Conservation (phyloP, 2,888 invertebrate species). For the Aleiodes leptofemur region DNA sequence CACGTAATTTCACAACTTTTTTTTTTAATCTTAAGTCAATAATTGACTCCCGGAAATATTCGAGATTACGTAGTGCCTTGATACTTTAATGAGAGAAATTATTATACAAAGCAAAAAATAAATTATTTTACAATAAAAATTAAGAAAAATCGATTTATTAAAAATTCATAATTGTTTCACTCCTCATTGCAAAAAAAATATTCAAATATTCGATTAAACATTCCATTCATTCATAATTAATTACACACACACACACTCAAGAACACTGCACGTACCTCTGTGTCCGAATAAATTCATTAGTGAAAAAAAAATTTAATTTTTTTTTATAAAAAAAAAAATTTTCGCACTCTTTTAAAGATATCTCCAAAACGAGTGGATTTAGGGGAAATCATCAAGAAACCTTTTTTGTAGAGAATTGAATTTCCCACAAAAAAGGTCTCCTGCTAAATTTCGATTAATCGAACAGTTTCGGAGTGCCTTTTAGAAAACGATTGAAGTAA, state of each 20-base stretch:
- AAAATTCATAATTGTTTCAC: neutral
- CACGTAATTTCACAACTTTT: neutral
- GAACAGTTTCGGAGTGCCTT: neutral
- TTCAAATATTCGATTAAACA: too few species aligned
- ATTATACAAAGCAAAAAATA: conserved; percentile 60
- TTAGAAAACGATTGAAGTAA: neutral
- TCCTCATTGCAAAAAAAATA: neutral
- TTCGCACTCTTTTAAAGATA: neutral
- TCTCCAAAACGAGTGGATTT: neutral
- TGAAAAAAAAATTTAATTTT: too few species aligned
- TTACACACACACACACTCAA: too few species aligned
- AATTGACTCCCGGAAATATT: conserved; percentile 20
- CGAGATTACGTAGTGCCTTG: conserved; percentile 68
- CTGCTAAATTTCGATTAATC: neutral
- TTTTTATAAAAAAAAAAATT: neutral
- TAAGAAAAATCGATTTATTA: neutral
- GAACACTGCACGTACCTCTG: too few species aligned
- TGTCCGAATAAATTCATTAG: too few species aligned
- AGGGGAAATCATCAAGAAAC: too few species aligned
- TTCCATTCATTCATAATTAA: too few species aligned
- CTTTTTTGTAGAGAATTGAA: too few species aligned
- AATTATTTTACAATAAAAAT: conserved; percentile 70
- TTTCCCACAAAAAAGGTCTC: neutral
- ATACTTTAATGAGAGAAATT: conserved; percentile 64
- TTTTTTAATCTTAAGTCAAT: neutral